Conservation (phyloP, 2,113 vertebrate genomes). For the Protomyctophum bolini region DNA sequence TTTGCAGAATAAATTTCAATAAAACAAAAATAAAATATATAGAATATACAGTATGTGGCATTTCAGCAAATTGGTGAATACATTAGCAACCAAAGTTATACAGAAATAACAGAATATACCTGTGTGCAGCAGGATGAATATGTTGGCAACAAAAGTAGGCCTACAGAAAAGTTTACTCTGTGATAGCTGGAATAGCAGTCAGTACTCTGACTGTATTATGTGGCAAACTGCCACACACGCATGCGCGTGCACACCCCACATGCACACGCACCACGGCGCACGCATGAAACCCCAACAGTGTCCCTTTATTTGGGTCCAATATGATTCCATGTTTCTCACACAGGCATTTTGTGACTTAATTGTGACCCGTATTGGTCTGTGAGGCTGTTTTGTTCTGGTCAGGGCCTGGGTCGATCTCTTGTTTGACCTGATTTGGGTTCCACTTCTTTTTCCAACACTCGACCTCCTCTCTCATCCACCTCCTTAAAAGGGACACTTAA, state of each 20-base stretch:
- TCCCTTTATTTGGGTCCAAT: slow-evolving; percentile 6
- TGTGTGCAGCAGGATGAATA: no score
- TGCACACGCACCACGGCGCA: slow-evolving; percentile 3
- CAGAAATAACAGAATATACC: no score
- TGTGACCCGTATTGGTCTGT: slow-evolving; percentile 30
- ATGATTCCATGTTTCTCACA: not conserved
- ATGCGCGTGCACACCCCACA: not conserved
- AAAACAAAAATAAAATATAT: no score
- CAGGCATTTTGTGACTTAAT: slow-evolving; percentile 24
- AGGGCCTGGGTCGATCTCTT: not conserved
- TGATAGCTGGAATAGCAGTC: no score
- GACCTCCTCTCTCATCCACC: not conserved
- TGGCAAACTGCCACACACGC: slow-evolving; percentile 17
- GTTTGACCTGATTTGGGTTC: slow-evolving; percentile 15
- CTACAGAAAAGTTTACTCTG: no score
- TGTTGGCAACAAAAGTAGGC: no score
- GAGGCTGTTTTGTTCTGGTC: slow-evolving; percentile 1
- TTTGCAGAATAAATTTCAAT: no score
- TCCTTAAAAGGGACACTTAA: not conserved
- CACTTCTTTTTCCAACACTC: not conserved
- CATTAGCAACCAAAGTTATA: no score
- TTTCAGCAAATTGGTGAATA: no score
- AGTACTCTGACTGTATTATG: no score
- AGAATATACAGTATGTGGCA: no score
- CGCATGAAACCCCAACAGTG: slow-evolving; percentile 6